Base-by-base conservation (phyloP, 1,140 invertebrate species). In the Halesus radiatus region DNA sequence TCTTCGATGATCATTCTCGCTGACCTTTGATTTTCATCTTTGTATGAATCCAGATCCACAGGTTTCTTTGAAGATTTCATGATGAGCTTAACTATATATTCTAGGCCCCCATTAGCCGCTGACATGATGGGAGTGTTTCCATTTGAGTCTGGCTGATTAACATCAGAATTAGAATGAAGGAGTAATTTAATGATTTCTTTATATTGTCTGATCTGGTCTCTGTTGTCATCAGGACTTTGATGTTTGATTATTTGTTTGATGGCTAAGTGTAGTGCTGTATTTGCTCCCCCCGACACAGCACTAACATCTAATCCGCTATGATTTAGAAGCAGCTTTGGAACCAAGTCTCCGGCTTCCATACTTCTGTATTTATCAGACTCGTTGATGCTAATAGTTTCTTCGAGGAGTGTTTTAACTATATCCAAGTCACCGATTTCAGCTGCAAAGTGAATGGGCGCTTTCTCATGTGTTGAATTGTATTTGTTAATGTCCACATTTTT, bases 401-500 rank as follows among this genome's bases (percentile, higher is more conserved):
- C 15, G 91, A 85, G 16, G 95, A 95, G 84, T 4, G 85, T 83
- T 22, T 85, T 81, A 5, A 95, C 76, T 16, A 91, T 91, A 3
- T 89, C 85, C 1, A 87, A 84, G 84, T 94, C 90, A 50, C 90
- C 89, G 1, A 87, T 89, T 84, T 93, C 91, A 1, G 91, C 89
- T 1, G 93, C 93, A 76, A 93, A 93, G 86, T 94, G 94, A 54
- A 95, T 88, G 0, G 93, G 92, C 1, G 91, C 90, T 81, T 92
- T 92, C 52, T 92, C 91, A 3, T 91, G 88, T 1, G 90, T 90
- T 84, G 90, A 90, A 85, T 92, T 92, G 4, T 92, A 86, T 84
- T 86, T 90, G 84, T 94, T 94, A 0, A 93, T 90, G 86, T 94
- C 89, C 0, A 92, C 93, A 53, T 93, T 92, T 79, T 92, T 87